These are phyloP conservation scores for Lepidochitona cinerea DNA, from an alignment of 2,888 invertebrate species.

Conservation along the genomic window DNA sequence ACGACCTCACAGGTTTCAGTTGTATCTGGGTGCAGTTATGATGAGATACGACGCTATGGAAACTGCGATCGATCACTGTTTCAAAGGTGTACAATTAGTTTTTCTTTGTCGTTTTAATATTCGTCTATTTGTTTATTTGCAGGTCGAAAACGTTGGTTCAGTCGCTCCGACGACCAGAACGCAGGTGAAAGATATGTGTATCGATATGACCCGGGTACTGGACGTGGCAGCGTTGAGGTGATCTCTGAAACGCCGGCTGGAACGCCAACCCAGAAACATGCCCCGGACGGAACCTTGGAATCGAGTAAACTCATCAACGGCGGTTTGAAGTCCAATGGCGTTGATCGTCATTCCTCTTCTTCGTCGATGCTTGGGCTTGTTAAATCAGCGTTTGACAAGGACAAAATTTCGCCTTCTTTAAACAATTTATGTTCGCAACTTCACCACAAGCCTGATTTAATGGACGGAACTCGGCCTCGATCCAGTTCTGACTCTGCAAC, in stretches of 20 bases:
- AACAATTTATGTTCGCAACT: background rate
- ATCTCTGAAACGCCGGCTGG: background rate
- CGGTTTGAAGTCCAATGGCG: background rate
- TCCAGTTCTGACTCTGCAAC: conserved; percentile 1
- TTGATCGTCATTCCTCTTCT: background rate
- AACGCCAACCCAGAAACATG: background rate
- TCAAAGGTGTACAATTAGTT: no score
- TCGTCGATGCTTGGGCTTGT: background rate
- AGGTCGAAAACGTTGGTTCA: background rate
- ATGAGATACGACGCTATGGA: no score
- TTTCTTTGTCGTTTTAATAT: no score
- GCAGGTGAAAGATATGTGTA: background rate
- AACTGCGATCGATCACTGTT: no score
- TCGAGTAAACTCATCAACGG: background rate
- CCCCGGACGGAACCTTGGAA: background rate
- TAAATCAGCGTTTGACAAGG: background rate
- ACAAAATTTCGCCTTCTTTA: background rate
- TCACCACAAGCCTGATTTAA: background rate
- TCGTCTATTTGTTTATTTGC: background rate
- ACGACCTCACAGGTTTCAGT: no score
- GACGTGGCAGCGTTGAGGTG: background rate
- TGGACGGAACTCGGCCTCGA: background rate
- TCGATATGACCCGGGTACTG: background rate
- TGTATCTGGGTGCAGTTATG: no score
- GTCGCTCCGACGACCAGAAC: background rate